Evolutionary conservation across 2,888 invertebrate genomes (phyloP).

Genomic region (Anarsia innoxiella): DNA sequence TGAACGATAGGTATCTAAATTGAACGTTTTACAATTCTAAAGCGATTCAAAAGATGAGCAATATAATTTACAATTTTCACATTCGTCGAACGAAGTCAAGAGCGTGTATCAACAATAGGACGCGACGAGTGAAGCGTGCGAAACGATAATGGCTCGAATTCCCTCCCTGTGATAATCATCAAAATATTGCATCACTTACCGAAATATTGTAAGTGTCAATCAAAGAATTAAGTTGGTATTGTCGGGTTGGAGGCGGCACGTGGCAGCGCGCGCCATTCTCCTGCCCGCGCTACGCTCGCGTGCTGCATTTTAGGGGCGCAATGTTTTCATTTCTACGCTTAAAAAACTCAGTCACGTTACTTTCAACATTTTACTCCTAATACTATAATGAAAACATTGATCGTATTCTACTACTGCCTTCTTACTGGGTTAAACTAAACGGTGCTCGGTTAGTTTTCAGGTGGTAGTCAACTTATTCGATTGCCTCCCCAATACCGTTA

Average conservation of each 20-base stretch:
- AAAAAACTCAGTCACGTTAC: constrained; percentile 42
- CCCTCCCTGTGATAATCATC: constrained; percentile 64
- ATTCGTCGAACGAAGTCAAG: constrained; percentile 24
- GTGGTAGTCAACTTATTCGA: too few species aligned
- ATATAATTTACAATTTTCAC: neutral
- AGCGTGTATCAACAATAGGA: constrained; percentile 30
- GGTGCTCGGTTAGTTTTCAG: too few species aligned
- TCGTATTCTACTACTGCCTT: too few species aligned
- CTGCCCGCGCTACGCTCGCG: constrained; percentile 44
- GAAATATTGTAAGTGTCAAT: constrained; percentile 77
- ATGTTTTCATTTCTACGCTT: constrained; percentile 62
- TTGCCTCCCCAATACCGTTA: too few species aligned
- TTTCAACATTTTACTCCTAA: constrained; percentile 13
- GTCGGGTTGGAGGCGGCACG: constrained; percentile 41
- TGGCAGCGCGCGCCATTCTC: too few species aligned
- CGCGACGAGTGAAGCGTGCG: constrained; percentile 44
- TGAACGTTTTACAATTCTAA: too few species aligned
- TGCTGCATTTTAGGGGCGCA: constrained; percentile 51
- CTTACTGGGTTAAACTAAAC: too few species aligned
- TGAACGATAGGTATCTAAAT: too few species aligned
- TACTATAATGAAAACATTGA: too few species aligned
- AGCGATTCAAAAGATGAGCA: too few species aligned
- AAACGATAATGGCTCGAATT: constrained; percentile 47
- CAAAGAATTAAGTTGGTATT: constrained; percentile 72
- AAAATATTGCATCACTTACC: constrained; percentile 76